phyloP scores from a whole-genome alignment of 2,888 invertebrate species.

The Aproaerema taeniolella region DNA sequence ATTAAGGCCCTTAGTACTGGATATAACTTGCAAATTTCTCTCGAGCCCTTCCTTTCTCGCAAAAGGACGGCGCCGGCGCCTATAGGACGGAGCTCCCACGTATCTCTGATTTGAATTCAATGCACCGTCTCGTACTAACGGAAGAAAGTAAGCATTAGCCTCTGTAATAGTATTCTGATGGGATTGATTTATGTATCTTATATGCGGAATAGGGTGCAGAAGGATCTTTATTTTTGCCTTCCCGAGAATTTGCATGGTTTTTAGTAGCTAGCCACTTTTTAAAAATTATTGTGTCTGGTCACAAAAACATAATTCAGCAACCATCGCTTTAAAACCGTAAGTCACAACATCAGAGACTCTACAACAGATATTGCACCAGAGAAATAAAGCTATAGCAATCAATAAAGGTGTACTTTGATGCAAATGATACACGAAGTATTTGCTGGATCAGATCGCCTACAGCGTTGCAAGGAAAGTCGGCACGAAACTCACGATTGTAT shows the following conservation, averaged over 20 bases:
- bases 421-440: slow-evolving; percentile 1
- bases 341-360: too few species aligned
- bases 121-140: background rate
- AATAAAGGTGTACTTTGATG: background rate
- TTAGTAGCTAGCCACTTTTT: too few species aligned
- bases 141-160: slow-evolving; percentile 3
- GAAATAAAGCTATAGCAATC: slow-evolving; percentile 2
- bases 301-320: too few species aligned
- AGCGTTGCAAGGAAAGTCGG: slow-evolving; percentile 7
- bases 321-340: too few species aligned
- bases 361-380: too few species aligned
- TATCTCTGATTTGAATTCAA: slow-evolving; percentile 21
- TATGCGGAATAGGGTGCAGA: too few species aligned
- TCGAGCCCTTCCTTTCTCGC: slow-evolving; percentile 12
- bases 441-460: slow-evolving; percentile 4
- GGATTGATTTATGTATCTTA: too few species aligned
- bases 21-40: background rate
- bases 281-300: too few species aligned
- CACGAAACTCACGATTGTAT: slow-evolving; percentile 1
- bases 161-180: too few species aligned
- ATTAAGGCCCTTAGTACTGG: too few species aligned
- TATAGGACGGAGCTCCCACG: slow-evolving; percentile 40
- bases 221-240: too few species aligned
- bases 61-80: slow-evolving; percentile 40
- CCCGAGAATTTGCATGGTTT: too few species aligned